Conservation (phyloP, 2,113 vertebrate species). For the Myotis lucifugus region DNA sequence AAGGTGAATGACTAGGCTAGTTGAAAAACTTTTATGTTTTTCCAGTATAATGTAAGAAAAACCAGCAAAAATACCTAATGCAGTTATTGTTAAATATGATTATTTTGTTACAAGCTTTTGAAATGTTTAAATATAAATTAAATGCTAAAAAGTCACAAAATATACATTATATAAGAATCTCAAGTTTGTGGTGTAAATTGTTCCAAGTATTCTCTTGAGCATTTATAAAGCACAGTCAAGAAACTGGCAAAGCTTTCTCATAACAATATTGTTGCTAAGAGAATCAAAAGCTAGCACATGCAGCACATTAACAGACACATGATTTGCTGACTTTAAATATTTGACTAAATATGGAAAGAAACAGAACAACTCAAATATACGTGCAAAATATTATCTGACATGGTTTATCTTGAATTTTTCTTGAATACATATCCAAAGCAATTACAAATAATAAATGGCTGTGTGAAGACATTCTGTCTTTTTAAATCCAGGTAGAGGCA, state of each 20-base stretch:
- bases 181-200: conserved; percentile 40
- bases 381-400: conserved; percentile 84
- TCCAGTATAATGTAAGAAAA: conserved; percentile 5
- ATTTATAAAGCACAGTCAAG: conserved; percentile 73
- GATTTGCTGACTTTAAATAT: conserved; percentile 91
- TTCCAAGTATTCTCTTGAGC: conserved; percentile 59
- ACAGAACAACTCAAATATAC: conserved; percentile 80
- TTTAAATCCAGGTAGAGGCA: conserved; percentile 56
- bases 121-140: conserved; percentile 48
- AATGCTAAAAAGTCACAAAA: conserved; percentile 45
- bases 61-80: neutral
- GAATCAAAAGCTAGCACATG: conserved; percentile 83
- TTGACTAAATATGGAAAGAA: conserved; percentile 91
- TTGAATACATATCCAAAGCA: conserved; percentile 47
- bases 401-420: conserved; percentile 45
- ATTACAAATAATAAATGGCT: conserved; percentile 50
- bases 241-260: conserved; percentile 73
- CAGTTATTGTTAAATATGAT: conserved; percentile 17
- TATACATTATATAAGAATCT: neutral
- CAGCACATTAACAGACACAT: conserved; percentile 90
- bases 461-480: conserved; percentile 20
- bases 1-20: neutral
- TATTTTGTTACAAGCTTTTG: neutral
- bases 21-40: neutral
- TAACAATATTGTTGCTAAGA: conserved; percentile 81